These are phyloP conservation scores for Neoaliturus tenellus DNA, from an alignment of 2,888 invertebrate genomes.

Conservation along the genomic window DNA sequence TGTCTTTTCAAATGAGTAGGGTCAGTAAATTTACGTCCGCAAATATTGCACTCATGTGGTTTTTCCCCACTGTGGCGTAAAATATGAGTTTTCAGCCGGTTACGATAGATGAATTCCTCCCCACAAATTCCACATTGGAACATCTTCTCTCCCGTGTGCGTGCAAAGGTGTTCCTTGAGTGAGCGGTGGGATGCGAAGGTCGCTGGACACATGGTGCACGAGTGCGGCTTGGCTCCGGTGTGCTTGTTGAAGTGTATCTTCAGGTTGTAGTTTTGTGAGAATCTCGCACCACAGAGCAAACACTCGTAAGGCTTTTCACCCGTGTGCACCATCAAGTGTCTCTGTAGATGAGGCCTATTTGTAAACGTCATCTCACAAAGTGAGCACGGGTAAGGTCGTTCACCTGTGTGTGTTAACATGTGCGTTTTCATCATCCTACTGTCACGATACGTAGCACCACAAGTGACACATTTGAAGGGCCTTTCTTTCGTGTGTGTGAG, in stretches of 20 bases:
- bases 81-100: not conserved
- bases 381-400: slow-evolving; percentile 42
- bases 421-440: slow-evolving; percentile 47
- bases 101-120: not conserved
- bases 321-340: slow-evolving; percentile 51
- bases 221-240: not conserved
- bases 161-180: slow-evolving; percentile 10
- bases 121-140: not conserved
- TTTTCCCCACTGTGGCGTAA: not conserved
- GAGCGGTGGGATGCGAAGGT: slow-evolving; percentile 52
- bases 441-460: slow-evolving; percentile 43
- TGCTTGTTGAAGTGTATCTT: slow-evolving; percentile 55
- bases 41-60: not conserved
- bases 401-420: slow-evolving; percentile 56
- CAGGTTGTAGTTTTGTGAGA: slow-evolving; percentile 55
- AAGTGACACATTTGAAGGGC: slow-evolving; percentile 41
- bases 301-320: slow-evolving; percentile 57
- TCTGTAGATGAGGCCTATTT: slow-evolving; percentile 27
- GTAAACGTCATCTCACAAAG: slow-evolving; percentile 53
- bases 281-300: slow-evolving; percentile 45
- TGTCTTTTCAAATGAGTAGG: not conserved
- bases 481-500: slow-evolving; percentile 56
- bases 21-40: not conserved
- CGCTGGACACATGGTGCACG: not conserved
- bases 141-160: not conserved